phyloP scores from a whole-genome alignment of 2,888 invertebrate species.

The Shargacucullia verbasci region DNA sequence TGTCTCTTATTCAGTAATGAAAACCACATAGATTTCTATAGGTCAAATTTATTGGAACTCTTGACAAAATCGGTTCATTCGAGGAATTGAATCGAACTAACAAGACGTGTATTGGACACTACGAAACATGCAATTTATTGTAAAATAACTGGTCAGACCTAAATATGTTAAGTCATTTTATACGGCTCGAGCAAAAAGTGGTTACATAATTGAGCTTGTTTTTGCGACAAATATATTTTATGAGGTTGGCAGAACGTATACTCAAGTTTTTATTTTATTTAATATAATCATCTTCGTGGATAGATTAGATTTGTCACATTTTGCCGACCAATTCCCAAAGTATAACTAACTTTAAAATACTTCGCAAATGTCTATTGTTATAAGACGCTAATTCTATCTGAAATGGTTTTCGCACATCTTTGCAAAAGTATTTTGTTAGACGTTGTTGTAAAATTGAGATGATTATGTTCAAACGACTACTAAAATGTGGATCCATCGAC shows the following conservation, averaged over 20 bases:
- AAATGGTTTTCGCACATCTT: slow-evolving; percentile 33
- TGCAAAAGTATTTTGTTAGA: slow-evolving; percentile 36
- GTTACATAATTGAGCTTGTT: neutral
- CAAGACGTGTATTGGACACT: neutral
- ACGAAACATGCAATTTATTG: neutral
- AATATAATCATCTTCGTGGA: neutral
- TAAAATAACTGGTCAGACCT: neutral
- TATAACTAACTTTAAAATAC: neutral
- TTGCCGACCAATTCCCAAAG: slow-evolving; percentile 4
- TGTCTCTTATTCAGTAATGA: slow-evolving; percentile 1
- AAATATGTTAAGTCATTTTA: slow-evolving; percentile 3
- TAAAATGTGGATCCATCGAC: slow-evolving; percentile 52
- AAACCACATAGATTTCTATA: neutral
- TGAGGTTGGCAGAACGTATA: neutral
- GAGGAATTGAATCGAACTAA: neutral
- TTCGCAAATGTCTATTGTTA: slow-evolving; percentile 12
- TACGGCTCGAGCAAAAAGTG: neutral
- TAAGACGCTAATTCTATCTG: slow-evolving; percentile 34
- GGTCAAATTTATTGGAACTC: no score
- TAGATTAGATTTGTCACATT: slow-evolving; percentile 4
- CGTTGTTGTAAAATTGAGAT: slow-evolving; percentile 41
- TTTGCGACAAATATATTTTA: neutral
- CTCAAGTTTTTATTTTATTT: neutral
- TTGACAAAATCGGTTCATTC: neutral
- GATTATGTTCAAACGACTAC: slow-evolving; percentile 56